Evolutionary conservation across 2,888 invertebrate species (phyloP).

Genomic region (Scaptomyza reducta): DNA sequence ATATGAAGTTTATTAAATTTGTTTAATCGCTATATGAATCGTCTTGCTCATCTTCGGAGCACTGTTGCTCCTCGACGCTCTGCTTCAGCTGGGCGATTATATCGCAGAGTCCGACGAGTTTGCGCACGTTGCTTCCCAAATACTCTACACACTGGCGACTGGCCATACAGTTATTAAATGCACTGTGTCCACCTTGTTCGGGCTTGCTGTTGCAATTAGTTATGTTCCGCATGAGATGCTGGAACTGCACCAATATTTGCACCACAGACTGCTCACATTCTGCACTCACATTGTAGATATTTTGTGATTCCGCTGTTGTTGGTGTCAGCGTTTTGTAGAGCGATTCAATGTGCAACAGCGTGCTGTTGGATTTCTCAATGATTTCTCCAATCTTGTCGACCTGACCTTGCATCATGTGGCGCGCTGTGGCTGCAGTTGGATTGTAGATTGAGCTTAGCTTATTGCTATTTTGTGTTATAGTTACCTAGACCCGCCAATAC

Average conservation of each 20-base stretch:
- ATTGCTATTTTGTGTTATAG: not conserved
- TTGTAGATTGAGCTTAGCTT: not conserved
- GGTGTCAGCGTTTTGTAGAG: conserved; percentile 19
- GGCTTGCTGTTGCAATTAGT: conserved; percentile 16
- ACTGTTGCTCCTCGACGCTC: conserved; percentile 28
- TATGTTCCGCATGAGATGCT: conserved; percentile 49
- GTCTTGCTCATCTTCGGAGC: conserved; percentile 13
- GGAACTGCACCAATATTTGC: conserved; percentile 68
- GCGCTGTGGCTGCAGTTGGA: conserved; percentile 47
- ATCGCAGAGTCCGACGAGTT: conserved; percentile 76
- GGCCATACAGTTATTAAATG: conserved; percentile 42
- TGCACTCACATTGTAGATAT: conserved; percentile 59
- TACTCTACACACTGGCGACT: conserved; percentile 69
- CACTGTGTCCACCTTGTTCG: conserved; percentile 6
- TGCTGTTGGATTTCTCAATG: conserved; percentile 80
- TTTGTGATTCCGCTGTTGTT: conserved; percentile 32
- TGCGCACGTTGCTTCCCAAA: conserved; percentile 75
- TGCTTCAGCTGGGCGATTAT: conserved; percentile 55
- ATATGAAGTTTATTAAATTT: conserved; percentile 9
- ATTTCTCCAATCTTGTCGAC: conserved; percentile 70
- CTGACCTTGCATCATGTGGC: conserved; percentile 62
- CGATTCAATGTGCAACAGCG: conserved; percentile 77
- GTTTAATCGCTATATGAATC: conserved; percentile 26
- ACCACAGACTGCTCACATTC: conserved; percentile 65
- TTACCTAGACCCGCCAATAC: conserved; percentile 74